phyloP scores from a whole-genome alignment of 2,797 vertebrate genomes.

The Scleropages formosus region DNA sequence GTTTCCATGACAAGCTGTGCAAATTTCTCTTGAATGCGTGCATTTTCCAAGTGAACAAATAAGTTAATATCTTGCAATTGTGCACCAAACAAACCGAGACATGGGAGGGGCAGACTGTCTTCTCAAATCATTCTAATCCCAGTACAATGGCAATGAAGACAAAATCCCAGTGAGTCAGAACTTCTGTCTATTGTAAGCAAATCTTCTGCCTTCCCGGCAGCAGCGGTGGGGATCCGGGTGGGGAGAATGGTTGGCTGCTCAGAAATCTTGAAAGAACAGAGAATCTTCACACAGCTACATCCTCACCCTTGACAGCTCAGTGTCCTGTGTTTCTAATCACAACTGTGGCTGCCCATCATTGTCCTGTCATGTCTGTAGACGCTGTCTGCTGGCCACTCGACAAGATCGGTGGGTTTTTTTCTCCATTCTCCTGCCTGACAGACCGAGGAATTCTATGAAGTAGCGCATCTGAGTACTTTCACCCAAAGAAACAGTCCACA shows the following conservation, averaged over 20 bases:
- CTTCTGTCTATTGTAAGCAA: not conserved
- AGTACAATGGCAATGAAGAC: not conserved
- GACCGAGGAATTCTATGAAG: too few relatives aligned
- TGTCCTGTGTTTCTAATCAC: not conserved
- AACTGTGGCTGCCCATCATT: not conserved
- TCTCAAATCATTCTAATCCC: too few relatives aligned
- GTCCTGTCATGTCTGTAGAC: not conserved
- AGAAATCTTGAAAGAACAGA: not conserved
- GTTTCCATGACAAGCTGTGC: too few relatives aligned
- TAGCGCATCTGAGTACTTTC: too few relatives aligned
- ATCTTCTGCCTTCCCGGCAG: not conserved
- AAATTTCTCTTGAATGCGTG: too few relatives aligned
- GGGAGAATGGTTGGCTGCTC: not conserved
- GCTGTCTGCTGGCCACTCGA: constrained; percentile 5
- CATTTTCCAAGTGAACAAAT: too few relatives aligned
- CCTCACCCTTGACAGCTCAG: not conserved
- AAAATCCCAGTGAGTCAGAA: not conserved
- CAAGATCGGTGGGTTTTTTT: too few relatives aligned
- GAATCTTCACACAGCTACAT: not conserved
- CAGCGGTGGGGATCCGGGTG: not conserved
- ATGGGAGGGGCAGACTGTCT: too few relatives aligned
- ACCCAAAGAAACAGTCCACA: too few relatives aligned
- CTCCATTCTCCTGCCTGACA: not conserved
- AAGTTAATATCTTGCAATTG: too few relatives aligned
- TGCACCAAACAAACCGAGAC: not conserved